Evolutionary conservation across 2,113 vertebrate genomes (phyloP).

Genomic region (Falco punctatus): DNA sequence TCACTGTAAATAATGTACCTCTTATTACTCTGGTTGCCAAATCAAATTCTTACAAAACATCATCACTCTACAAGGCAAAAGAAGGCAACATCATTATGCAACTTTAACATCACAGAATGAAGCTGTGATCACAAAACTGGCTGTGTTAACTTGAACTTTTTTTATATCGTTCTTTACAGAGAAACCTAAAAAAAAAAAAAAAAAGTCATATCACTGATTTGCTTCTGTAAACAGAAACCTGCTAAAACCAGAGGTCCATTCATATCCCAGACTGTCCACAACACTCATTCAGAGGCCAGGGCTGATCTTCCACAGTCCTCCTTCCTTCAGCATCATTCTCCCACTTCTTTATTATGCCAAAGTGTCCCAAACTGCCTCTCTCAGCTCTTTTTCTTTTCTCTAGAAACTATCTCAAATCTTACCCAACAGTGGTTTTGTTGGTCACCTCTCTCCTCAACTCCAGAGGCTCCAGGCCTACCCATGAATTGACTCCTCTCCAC

Average conservation of each 20-base stretch:
- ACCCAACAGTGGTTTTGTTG: neutral
- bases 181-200: neutral
- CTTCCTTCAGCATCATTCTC: neutral
- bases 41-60: neutral
- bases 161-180: neutral
- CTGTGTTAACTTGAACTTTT: neutral
- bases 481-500: neutral
- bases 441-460: neutral
- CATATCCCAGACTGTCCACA: neutral
- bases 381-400: neutral
- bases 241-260: neutral
- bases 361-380: neutral
- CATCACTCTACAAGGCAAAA: neutral
- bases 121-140: neutral
- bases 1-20: neutral
- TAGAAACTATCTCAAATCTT: neutral
- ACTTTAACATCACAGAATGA: neutral
- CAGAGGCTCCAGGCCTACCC: neutral
- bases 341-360: neutral
- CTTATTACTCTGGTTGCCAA: neutral
- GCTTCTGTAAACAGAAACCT: neutral
- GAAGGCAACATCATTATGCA: neutral
- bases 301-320: neutral
- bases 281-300: neutral
- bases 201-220: neutral